Conservation (phyloP, 1,140 invertebrate species). For the Venturia canescens region DNA sequence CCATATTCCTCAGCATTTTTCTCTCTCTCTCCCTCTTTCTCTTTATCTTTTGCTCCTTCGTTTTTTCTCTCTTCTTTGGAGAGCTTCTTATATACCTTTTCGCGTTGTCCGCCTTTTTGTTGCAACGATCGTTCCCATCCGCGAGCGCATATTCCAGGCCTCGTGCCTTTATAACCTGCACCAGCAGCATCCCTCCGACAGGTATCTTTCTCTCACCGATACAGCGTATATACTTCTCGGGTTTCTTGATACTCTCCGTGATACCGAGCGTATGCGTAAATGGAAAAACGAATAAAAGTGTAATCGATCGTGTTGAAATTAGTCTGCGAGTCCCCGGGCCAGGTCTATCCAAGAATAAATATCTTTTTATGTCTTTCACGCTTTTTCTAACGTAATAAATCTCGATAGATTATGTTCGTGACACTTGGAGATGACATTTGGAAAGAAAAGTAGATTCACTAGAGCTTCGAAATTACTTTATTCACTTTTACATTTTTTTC, state of each 20-base stretch:
- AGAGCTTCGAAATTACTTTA: no score
- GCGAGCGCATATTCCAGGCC: constrained; percentile 26
- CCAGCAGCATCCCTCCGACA: neutral
- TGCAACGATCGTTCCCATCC: constrained; percentile 31
- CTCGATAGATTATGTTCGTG: no score
- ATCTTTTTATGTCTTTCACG: no score
- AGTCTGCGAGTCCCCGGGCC: no score
- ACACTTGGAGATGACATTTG: no score
- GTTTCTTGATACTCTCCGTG: neutral
- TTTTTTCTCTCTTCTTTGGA: constrained; percentile 10
- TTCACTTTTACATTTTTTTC: no score
- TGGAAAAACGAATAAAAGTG: neutral
- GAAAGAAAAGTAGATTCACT: no score
- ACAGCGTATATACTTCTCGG: neutral
- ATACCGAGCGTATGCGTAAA: neutral
- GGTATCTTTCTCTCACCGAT: constrained; percentile 7
- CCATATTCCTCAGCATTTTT: neutral
- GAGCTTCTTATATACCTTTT: constrained; percentile 36
- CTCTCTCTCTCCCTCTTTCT: constrained; percentile 53
- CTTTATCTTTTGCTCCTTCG: neutral
- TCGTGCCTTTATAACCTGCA: constrained; percentile 48
- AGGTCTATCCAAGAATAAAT: no score
- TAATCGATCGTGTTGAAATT: no score
- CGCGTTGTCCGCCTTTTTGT: constrained; percentile 36
- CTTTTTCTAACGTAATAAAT: no score